Evolutionary conservation across 2,797 vertebrate genomes (phyloP), one percentile per base, ranked within the genome.

Genomic region (Acanthurus tractus): DNA sequence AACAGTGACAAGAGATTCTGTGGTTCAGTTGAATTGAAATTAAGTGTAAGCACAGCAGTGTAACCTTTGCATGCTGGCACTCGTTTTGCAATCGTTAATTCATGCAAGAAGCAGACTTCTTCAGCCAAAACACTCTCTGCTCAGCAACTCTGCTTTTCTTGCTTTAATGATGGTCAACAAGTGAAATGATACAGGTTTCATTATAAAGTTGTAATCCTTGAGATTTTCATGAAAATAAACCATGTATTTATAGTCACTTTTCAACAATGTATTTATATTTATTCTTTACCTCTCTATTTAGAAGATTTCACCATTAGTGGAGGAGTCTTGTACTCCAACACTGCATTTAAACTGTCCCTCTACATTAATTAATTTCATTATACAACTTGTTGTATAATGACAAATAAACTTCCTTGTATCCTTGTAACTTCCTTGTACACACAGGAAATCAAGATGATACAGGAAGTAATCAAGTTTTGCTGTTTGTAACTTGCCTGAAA

Each of bases 1-100:
- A 56, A 36, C 55, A 58, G 17, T 13, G 44, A 63, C 6, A 12
- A 72, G 58, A 62, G 46, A 61, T 53, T 45, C 13, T 58, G 25
- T 42, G 29, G 36, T 29, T 29, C 25, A 29, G 25, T 29, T 29
- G 25, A 29, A 29, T 48, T 64, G 64, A 25, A 53, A 58, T 59
- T 20, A 49, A 34, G 6, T 36, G 17, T 8, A 29, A 42, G 57
- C 8, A n/a, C 12, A 36, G 9, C 29, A 36, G 25, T 15, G 38
- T 42, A 59, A 18, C 11, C 18, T 58, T 40, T 6, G 13, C 57
- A 8, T 23, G n/a, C n/a, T 22, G 13, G n/a, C 20, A 15, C 36
- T 40, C 44, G 44, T 14, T 40, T 5, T 34, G 55, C 15, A 6
- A 65, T 56, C 50, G n/a, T 22, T 44, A 36, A 40, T 48, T 74